Evolutionary conservation across 2,797 vertebrate genomes (phyloP).

Genomic region (Sebastiscus albofasciatus): DNA sequence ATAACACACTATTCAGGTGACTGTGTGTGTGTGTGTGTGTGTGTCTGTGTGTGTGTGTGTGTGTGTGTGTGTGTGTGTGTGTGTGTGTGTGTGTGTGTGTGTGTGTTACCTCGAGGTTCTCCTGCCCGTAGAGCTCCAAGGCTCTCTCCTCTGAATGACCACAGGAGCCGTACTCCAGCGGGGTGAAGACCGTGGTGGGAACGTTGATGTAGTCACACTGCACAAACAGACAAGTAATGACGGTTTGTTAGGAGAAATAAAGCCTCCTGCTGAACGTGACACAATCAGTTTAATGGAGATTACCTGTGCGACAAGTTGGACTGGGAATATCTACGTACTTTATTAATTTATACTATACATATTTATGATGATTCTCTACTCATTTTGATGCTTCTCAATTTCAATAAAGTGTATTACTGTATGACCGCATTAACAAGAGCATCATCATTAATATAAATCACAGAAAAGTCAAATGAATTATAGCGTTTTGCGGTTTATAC

Average conservation of each 20-base stretch:
- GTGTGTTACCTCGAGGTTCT: conserved; percentile 88
- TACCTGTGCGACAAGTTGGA: not conserved
- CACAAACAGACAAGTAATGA: not conserved
- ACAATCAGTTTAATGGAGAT: not conserved
- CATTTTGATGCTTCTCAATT: not conserved
- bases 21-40: not conserved
- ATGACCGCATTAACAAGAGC: not conserved
- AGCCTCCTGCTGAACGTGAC: not conserved
- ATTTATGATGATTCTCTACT: not conserved
- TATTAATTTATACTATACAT: not conserved
- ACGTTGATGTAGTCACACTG: conserved; percentile 96
- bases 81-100: not conserved
- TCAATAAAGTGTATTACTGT: not conserved
- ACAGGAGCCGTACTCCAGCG: conserved; percentile 94
- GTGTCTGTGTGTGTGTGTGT: not conserved
- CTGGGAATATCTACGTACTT: not conserved
- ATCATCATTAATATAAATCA: not conserved
- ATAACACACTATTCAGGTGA: conserved; percentile 13
- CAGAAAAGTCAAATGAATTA: not conserved
- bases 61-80: not conserved
- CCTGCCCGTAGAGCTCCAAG: conserved; percentile 82
- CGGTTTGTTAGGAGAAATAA: not conserved
- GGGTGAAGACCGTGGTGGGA: conserved; percentile 97
- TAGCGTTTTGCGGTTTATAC: not conserved
- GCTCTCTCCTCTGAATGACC: conserved; percentile 92